A percentile compares a stretch with the other conserved stretches of the same genome.
These are phyloP conservation scores for Galeopterus variegatus DNA, from an alignment of 2,113 vertebrate genomes.

Conservation along the genomic window DNA sequence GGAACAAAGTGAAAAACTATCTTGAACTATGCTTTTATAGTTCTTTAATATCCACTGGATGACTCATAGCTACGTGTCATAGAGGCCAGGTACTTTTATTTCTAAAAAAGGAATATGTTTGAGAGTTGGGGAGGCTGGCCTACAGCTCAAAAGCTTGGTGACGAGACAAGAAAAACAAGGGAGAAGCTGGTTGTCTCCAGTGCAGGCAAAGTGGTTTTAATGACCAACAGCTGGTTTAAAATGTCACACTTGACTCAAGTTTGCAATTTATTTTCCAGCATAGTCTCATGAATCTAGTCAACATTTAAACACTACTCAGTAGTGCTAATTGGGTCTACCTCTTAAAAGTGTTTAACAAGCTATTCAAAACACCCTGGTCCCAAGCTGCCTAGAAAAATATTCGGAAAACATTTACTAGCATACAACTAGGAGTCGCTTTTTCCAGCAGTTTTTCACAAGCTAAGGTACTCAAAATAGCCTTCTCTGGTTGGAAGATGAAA, in stretches of 20 bases:
- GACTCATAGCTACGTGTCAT: slow-evolving; percentile 74
- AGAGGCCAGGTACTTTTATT: slow-evolving; percentile 83
- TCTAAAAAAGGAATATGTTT: slow-evolving; percentile 83
- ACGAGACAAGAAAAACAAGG: slow-evolving; percentile 65
- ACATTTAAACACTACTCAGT: slow-evolving; percentile 58
- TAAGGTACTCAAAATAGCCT: not conserved
- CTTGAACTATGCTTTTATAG: slow-evolving; percentile 76
- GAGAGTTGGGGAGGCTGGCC: not conserved
- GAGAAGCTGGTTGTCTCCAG: not conserved
- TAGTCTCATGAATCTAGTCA: slow-evolving; percentile 58
- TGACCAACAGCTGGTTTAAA: slow-evolving; percentile 49
- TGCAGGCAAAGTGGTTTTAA: slow-evolving; percentile 54
- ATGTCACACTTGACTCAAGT: slow-evolving; percentile 49
- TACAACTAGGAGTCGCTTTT: slow-evolving; percentile 18
- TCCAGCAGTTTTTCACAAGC: not conserved
- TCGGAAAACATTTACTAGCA: slow-evolving; percentile 63
- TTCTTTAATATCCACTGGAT: slow-evolving; percentile 74
- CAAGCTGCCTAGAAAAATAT: slow-evolving; percentile 67
- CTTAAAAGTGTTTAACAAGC: slow-evolving; percentile 74
- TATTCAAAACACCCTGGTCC: slow-evolving; percentile 63
- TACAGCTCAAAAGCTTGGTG: not conserved
- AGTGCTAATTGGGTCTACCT: slow-evolving; percentile 72
- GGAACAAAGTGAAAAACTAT: slow-evolving; percentile 72
- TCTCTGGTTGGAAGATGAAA: not conserved
- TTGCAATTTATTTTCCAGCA: slow-evolving; percentile 58